Percentiles rank a stretch among this genome's conserved stretches.
Conservation (phyloP, 2,888 invertebrate species). For the Pheosia tremula region DNA sequence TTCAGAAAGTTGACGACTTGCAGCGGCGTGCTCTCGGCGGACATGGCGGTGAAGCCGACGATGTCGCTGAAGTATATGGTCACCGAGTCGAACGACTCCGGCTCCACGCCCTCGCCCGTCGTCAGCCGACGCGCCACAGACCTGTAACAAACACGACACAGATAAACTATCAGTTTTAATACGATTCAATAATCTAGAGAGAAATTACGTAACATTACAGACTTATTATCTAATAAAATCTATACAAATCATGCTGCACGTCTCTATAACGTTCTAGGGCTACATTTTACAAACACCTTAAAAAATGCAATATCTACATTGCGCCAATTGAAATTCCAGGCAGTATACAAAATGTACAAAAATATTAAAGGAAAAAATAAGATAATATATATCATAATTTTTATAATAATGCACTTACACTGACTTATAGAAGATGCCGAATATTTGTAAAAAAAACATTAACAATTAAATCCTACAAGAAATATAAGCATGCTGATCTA, state of each 20-base stretch:
- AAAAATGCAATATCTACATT: slow-evolving; percentile 1
- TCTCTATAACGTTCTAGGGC: slow-evolving; percentile 4
- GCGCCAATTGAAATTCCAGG: background rate
- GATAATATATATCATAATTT: background rate
- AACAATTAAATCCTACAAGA: slow-evolving; percentile 24
- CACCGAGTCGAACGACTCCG: slow-evolving; percentile 96
- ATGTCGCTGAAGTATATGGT: slow-evolving; percentile 99
- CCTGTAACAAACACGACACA: slow-evolving; percentile 77
- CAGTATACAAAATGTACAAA: background rate
- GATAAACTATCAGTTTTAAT: background rate
- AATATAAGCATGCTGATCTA: slow-evolving; percentile 36
- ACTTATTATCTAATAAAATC: background rate
- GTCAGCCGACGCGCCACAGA: slow-evolving; percentile 95
- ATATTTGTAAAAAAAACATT: background rate
- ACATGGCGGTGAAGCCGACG: slow-evolving; percentile 98
- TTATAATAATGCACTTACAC: background rate
- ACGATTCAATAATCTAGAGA: background rate
- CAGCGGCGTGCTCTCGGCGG: slow-evolving; percentile 96
- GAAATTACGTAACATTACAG: background rate
- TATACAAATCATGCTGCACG: slow-evolving; percentile 8
- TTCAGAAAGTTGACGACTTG: slow-evolving; percentile 98
- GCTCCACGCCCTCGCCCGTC: slow-evolving; percentile 94
- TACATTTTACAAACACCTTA: slow-evolving; percentile 8
- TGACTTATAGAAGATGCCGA: background rate
- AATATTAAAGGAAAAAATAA: background rate